Conservation (phyloP, 2,113 vertebrate species). For the Xiphophorus hellerii region DNA sequence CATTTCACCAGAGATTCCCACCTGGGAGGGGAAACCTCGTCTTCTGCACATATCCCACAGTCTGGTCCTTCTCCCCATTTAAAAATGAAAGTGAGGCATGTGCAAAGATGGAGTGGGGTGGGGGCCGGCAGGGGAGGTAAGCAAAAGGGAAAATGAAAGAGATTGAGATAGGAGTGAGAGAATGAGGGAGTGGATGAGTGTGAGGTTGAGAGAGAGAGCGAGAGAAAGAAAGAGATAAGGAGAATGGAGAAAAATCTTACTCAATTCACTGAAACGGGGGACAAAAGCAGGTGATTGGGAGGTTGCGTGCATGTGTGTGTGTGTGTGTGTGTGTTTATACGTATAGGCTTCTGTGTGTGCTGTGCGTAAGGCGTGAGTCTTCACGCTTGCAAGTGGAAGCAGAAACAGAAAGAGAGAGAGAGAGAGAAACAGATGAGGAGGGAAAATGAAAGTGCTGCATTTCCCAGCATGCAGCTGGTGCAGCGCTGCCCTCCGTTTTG, state of each 20-base stretch:
- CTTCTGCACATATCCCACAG: constrained; percentile 54
- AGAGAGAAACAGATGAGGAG: constrained; percentile 35
- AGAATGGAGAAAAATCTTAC: constrained; percentile 75
- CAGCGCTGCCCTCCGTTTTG: constrained; percentile 63
- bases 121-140: constrained; percentile 30
- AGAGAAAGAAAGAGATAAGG: constrained; percentile 69
- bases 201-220: constrained; percentile 59
- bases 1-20: constrained; percentile 57
- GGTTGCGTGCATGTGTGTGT: constrained; percentile 23
- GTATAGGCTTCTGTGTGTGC: background rate
- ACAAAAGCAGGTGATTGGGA: constrained; percentile 69
- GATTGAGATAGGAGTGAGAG: constrained; percentile 72
- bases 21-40: constrained; percentile 66
- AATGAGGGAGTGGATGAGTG: constrained; percentile 62
- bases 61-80: constrained; percentile 65
- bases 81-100: constrained; percentile 71
- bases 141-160: constrained; percentile 73
- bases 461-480: constrained; percentile 75
- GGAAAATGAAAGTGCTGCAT: constrained; percentile 28
- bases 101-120: constrained; percentile 37
- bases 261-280: constrained; percentile 75
- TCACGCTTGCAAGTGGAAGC: constrained; percentile 46
- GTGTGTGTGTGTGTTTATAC: constrained; percentile 12
- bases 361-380: constrained; percentile 32
- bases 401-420: constrained; percentile 45